A percentile compares a stretch with the other conserved stretches of the same genome.
These are phyloP conservation scores for Cotesia vestalis DNA, from an alignment of 1,140 invertebrate species.

Conservation along the genomic window DNA sequence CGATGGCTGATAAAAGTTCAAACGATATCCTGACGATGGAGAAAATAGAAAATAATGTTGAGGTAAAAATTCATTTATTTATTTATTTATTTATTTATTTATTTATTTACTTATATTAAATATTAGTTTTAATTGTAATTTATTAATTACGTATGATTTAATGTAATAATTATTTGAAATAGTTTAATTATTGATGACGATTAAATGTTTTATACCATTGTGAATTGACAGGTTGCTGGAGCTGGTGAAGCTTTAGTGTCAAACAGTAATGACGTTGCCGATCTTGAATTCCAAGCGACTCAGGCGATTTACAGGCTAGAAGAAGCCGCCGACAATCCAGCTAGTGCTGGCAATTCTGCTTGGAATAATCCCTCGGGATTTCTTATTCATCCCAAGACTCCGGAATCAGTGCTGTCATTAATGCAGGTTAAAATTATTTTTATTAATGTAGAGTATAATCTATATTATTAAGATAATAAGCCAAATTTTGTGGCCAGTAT, in stretches of 20 bases:
- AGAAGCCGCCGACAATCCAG: conserved; percentile 68
- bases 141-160: neutral
- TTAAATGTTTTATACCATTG: neutral
- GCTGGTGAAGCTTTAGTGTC: conserved; percentile 46
- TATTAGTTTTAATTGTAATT: no score
- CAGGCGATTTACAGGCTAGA: conserved; percentile 73
- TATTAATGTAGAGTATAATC: neutral
- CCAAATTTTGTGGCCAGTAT: no score
- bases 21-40: conserved; percentile 60
- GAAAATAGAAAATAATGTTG: conserved; percentile 53
- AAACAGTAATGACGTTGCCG: conserved; percentile 58
- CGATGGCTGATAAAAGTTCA: conserved; percentile 64
- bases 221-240: conserved; percentile 63
- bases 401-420: conserved; percentile 60
- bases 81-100: no score
- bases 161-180: conserved; percentile 1
- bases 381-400: conserved; percentile 54
- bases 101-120: no score
- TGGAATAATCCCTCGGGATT: conserved; percentile 64
- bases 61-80: conserved; percentile 48
- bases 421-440: conserved; percentile 57
- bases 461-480: no score
- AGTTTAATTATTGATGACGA: neutral
- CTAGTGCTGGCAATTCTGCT: conserved; percentile 62
- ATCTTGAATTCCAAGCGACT: conserved; percentile 74